Conservation (phyloP, 2,888 invertebrate genomes). For the Malachius bipustulatus region DNA sequence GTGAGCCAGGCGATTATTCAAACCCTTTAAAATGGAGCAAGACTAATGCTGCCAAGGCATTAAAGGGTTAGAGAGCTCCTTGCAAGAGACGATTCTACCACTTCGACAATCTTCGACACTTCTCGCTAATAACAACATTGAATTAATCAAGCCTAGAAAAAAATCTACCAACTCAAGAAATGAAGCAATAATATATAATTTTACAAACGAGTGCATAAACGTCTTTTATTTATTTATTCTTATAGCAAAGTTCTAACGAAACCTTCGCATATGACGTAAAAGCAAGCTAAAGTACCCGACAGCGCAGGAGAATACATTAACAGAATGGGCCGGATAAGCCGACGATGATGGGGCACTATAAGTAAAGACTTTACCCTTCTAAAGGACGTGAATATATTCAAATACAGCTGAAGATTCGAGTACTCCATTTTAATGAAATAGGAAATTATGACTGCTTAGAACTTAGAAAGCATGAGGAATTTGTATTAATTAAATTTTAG, state of each 20-base stretch:
- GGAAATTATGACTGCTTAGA: no score
- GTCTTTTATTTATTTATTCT: no score
- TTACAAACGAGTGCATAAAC: no score
- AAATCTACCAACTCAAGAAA: background rate
- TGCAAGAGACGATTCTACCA: background rate
- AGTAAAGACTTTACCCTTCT: conserved; percentile 27
- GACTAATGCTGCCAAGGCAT: conserved; percentile 35
- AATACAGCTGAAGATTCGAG: conserved; percentile 18
- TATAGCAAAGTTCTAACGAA: no score
- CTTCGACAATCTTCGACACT: background rate
- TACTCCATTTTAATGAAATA: conserved; percentile 12
- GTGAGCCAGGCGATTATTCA: conserved; percentile 36
- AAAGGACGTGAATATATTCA: conserved; percentile 33
- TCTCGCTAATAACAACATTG: conserved; percentile 1
- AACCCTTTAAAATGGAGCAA: conserved; percentile 36
- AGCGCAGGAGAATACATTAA: conserved; percentile 35
- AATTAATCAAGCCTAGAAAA: background rate
- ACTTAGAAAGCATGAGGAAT: no score
- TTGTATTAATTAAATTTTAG: no score
- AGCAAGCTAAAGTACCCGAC: conserved; percentile 28
- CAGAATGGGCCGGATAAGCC: conserved; percentile 33
- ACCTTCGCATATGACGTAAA: no score
- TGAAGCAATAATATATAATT: background rate
- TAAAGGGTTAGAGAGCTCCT: conserved; percentile 30
- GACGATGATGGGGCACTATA: conserved; percentile 32